These are phyloP conservation scores for Trichogramma pretiosum DNA, from an alignment of 1,140 invertebrate genomes.

Conservation along the genomic window DNA sequence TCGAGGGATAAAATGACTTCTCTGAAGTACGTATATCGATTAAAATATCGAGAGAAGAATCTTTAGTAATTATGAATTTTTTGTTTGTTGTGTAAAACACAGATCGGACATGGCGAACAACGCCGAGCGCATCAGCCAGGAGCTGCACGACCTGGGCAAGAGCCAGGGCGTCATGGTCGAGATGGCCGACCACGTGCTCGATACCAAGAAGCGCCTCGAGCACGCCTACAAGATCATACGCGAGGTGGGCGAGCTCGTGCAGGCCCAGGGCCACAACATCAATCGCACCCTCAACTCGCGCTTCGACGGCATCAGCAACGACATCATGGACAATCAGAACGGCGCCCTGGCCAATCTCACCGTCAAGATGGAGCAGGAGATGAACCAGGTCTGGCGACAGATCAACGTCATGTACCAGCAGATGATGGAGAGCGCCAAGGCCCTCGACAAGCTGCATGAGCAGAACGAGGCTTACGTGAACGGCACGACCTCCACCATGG, in stretches of 20 bases:
- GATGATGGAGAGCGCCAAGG: conserved; percentile 63
- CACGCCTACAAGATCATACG: conserved; percentile 77
- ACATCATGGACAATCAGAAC: conserved; percentile 66
- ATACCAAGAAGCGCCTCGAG: conserved; percentile 74
- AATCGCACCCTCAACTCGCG: conserved; percentile 60
- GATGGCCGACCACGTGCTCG: conserved; percentile 75
- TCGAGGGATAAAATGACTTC: conserved; percentile 28
- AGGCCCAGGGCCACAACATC: conserved; percentile 55
- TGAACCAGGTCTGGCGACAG: conserved; percentile 74
- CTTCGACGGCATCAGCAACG: conserved; percentile 60
- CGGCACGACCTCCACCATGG: conserved; percentile 71
- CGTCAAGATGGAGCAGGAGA: conserved; percentile 68
- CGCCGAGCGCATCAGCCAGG: conserved; percentile 39
- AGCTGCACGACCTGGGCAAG: conserved; percentile 52
- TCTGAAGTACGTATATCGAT: conserved; percentile 35
- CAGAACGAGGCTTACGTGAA: conserved; percentile 75
- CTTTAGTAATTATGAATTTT: conserved; percentile 1
- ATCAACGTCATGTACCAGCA: conserved; percentile 83
- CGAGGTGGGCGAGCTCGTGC: conserved; percentile 66
- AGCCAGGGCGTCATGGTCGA: conserved; percentile 73
- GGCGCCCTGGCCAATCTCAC: conserved; percentile 66
- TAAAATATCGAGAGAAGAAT: too few relatives aligned
- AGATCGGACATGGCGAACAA: conserved; percentile 37
- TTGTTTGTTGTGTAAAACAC: too few relatives aligned
- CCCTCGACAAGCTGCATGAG: conserved; percentile 65